Conservation (phyloP, 2,113 vertebrate genomes). For the Canis aureus region DNA sequence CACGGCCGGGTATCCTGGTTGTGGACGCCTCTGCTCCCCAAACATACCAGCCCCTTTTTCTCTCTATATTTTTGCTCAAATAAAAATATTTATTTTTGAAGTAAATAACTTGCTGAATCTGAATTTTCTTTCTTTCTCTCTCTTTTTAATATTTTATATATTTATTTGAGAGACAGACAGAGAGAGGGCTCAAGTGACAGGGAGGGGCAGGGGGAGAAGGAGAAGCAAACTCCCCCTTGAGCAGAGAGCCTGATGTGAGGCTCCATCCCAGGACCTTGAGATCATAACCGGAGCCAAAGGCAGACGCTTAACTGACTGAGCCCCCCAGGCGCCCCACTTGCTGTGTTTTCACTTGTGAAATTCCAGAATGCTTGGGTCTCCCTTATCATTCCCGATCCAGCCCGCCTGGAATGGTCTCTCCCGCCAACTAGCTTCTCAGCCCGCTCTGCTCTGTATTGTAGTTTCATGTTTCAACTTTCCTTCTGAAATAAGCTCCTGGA, state of each 20-base stretch:
- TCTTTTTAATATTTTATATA: not conserved
- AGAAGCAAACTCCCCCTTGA: not conserved
- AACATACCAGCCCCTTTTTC: not conserved
- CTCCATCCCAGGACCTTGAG: not conserved
- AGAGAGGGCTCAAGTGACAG: not conserved
- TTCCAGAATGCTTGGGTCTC: not conserved
- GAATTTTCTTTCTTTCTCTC: not conserved
- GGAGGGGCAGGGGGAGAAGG: not conserved
- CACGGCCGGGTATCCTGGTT: not conserved
- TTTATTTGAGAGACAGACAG: not conserved
- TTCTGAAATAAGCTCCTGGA: not conserved
- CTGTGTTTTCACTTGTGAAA: not conserved
- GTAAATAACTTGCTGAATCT: not conserved
- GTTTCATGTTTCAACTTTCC: not conserved
- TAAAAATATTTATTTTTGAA: no score
- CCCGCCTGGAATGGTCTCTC: not conserved
- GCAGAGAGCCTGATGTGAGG: not conserved
- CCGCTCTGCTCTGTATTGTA: not conserved
- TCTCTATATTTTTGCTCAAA: not conserved
- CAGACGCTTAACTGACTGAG: not conserved
- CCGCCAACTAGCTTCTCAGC: not conserved
- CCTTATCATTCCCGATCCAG: not conserved
- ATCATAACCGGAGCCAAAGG: not conserved
- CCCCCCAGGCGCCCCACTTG: not conserved
- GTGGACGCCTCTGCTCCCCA: not conserved